phyloP scores from a whole-genome alignment of 1,140 invertebrate genomes.

The Macrostomum lignano region DNA sequence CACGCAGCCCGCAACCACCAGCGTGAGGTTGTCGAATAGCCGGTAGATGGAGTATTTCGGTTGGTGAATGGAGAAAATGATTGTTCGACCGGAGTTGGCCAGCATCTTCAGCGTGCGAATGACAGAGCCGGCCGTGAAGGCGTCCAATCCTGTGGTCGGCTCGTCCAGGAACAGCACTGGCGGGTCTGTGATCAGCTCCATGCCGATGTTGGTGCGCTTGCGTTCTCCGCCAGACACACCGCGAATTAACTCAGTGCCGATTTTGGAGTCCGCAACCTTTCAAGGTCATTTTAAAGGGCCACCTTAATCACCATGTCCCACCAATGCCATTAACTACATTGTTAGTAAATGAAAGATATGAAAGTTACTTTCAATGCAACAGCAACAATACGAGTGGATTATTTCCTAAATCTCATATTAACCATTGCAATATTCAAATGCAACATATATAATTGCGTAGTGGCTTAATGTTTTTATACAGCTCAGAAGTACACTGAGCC shows the following conservation, averaged over 20 bases:
- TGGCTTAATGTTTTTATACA: no score
- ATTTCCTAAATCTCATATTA: no score
- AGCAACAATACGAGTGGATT: no score
- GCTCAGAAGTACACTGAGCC: no score
- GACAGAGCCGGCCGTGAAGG: slow-evolving; percentile 23
- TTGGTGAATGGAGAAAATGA: slow-evolving; percentile 28
- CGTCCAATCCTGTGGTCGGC: slow-evolving; percentile 27
- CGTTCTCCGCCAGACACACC: slow-evolving; percentile 25
- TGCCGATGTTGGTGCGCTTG: slow-evolving; percentile 24
- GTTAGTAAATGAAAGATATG: no score
- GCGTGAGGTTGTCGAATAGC: slow-evolving; percentile 18
- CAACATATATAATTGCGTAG: no score
- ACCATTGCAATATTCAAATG: no score
- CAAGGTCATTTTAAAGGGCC: no score
- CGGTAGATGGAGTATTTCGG: slow-evolving; percentile 24
- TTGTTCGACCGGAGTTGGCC: slow-evolving; percentile 15
- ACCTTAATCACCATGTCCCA: no score
- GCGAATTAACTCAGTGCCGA: slow-evolving; percentile 21
- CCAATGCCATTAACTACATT: no score
- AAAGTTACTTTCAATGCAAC: no score
- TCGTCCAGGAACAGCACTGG: slow-evolving; percentile 26
- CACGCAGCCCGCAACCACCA: slow-evolving; percentile 16
- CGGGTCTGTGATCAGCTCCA: slow-evolving; percentile 25
- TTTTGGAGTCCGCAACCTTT: no score
- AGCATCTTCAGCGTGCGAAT: slow-evolving; percentile 20